Conservation (phyloP, 2,797 vertebrate genomes). For the Picus viridis region DNA sequence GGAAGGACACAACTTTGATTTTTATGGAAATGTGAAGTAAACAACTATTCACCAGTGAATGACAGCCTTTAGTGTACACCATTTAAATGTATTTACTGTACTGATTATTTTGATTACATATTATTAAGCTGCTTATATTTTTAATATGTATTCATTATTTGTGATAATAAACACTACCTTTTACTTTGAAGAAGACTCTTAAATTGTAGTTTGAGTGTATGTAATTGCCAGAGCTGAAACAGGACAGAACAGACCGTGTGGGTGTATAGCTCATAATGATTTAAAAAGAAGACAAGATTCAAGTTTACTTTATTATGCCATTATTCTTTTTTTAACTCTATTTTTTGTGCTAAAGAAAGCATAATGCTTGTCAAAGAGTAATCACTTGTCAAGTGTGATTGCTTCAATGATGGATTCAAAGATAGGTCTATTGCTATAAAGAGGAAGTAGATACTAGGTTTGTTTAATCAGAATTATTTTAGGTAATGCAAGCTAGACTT, state of each 20-base stretch:
- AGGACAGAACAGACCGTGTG: not conserved
- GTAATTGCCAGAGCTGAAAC: not conserved
- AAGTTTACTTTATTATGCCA: not conserved
- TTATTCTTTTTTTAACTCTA: not conserved
- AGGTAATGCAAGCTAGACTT: not conserved
- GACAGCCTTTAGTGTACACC: not conserved
- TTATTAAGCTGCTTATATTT: slow-evolving; percentile 35
- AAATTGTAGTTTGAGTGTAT: not conserved
- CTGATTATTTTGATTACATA: slow-evolving; percentile 19
- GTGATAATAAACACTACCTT: not conserved
- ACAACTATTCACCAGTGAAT: slow-evolving; percentile 8
- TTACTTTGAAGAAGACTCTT: not conserved
- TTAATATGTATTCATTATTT: slow-evolving; percentile 5
- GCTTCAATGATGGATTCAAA: not conserved
- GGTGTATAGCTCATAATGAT: not conserved
- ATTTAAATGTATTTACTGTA: not conserved
- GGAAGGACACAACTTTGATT: slow-evolving; percentile 38
- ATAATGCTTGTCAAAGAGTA: not conserved
- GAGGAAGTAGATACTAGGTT: not conserved
- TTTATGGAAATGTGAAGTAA: not conserved
- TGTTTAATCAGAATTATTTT: slow-evolving; percentile 4
- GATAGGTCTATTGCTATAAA: not conserved
- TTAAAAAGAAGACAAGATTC: not conserved
- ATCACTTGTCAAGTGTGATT: not conserved
- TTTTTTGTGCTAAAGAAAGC: not conserved